phyloP scores from a whole-genome alignment of 2,113 vertebrate genomes.

The Axis porcinus region DNA sequence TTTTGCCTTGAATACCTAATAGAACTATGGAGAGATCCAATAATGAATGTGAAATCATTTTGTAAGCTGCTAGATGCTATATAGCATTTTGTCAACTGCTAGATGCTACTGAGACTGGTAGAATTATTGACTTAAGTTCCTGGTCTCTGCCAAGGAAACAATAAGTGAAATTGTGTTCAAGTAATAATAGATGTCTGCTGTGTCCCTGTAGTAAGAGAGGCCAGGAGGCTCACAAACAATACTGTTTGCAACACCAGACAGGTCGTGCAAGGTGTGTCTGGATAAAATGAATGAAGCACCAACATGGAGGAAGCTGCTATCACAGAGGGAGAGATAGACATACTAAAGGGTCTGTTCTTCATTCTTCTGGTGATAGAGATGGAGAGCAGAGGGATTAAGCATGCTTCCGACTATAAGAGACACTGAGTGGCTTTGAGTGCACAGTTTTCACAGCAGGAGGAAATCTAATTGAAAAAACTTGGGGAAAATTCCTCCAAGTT shows the following conservation, averaged over 20 bases:
- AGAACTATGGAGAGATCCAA: not conserved
- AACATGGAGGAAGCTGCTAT: not conserved
- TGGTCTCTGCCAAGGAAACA: constrained; percentile 41
- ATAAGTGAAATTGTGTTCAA: constrained; percentile 18
- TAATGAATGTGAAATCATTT: not conserved
- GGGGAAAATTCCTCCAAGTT: not conserved
- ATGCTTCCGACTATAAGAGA: not conserved
- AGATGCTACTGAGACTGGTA: not conserved
- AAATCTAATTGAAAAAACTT: not conserved
- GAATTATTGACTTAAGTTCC: not conserved
- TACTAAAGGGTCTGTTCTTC: not conserved
- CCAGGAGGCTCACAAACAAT: constrained; percentile 7
- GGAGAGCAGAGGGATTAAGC: not conserved
- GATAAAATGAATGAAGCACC: not conserved
- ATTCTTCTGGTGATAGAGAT: not conserved
- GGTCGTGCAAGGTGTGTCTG: not conserved
- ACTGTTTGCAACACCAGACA: not conserved
- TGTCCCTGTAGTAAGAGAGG: not conserved
- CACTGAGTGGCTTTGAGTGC: not conserved
- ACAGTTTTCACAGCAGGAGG: not conserved
- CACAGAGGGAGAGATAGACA: not conserved
- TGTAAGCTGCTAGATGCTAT: not conserved
- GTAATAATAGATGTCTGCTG: constrained; percentile 11
- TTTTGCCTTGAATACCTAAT: not conserved
- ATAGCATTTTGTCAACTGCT: not conserved